Base-by-base conservation (phyloP, 2,113 vertebrate genomes). In the Scartelaos histophorus region DNA sequence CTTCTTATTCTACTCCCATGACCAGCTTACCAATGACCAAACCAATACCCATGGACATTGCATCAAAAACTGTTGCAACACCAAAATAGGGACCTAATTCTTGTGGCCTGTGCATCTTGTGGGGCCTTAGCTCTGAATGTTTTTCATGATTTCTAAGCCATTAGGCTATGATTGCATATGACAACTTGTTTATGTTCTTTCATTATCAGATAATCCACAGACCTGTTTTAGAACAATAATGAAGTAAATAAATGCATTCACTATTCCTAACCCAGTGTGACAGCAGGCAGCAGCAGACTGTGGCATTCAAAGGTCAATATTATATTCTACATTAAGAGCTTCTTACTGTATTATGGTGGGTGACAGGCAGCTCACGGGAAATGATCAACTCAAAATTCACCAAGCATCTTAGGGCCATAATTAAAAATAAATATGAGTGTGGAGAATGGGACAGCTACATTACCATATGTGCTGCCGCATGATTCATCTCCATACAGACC, bases 271-370 rank as follows among this genome's bases (percentile, higher is more conserved):
- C 66, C 73, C 25, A n/a, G 22, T 12, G 61, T 73, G 76, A 69
- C 76, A 86, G 79, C 74, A 79, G 70, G 75, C 81, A 2, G 73
- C 75, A 54, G 71, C 82, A 82, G 80, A 80, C 71, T 73, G 73
- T 86, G 87, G 80, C 82, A 89, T 87, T 89, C 85, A 90, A 92
- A 88, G 85, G 88, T 91, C 88, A 88, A 87, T 70, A 72, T 43
- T 10, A 69, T 73, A 73, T 87, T 75, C 7, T 5, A 82, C 78
- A 88, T 88, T 89, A 90, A 83, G 83, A 82, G 70, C 64, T 72
- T 77, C 69, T 76, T 86, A 25, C 21, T 58, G 69, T 78, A 73
- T 92, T 87, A 84, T 69, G 56, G 73, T 16, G 67, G 74, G 56
- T 69, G 84, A 85, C 80, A 79, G 74, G 73, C 71, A 56, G 56